Evolutionary conservation across 1,140 invertebrate genomes (phyloP).

Genomic region (Zaprionus inermis): DNA sequence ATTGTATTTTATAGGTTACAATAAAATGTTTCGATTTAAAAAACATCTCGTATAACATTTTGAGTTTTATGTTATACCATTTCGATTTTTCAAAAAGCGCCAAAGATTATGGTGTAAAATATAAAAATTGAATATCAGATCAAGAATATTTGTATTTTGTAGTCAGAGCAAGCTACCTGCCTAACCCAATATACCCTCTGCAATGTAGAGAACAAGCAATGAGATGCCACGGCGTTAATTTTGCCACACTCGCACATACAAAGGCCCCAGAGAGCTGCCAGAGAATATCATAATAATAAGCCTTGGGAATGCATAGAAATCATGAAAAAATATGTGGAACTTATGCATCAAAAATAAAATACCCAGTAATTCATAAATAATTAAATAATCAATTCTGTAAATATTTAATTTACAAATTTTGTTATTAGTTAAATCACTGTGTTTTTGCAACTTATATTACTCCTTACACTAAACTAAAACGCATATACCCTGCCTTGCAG

Average conservation of each 20-base stretch:
- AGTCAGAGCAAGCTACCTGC: not conserved
- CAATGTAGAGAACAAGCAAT: constrained; percentile 14
- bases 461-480: too few relatives aligned
- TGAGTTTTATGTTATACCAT: too few relatives aligned
- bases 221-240: constrained; percentile 40
- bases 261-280: constrained; percentile 19
- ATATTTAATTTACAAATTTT: not conserved
- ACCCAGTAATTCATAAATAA: constrained; percentile 4
- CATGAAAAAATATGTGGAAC: constrained; percentile 41
- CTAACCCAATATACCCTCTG: not conserved
- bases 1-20: too few relatives aligned
- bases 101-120: too few relatives aligned
- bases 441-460: too few relatives aligned
- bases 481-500: not conserved
- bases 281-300: constrained; percentile 71
- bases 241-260: constrained; percentile 10
- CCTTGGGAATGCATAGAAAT: constrained; percentile 54
- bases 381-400: not conserved
- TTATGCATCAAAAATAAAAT: not conserved
- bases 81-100: too few relatives aligned
- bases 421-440: not conserved
- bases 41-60: too few relatives aligned
- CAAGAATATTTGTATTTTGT: not conserved
- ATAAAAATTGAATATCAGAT: not conserved
- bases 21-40: too few relatives aligned